A percentile compares a stretch with the other conserved stretches of the same genome.
Conservation (phyloP, 2,797 vertebrate species). For the Notamacropus eugenii region DNA sequence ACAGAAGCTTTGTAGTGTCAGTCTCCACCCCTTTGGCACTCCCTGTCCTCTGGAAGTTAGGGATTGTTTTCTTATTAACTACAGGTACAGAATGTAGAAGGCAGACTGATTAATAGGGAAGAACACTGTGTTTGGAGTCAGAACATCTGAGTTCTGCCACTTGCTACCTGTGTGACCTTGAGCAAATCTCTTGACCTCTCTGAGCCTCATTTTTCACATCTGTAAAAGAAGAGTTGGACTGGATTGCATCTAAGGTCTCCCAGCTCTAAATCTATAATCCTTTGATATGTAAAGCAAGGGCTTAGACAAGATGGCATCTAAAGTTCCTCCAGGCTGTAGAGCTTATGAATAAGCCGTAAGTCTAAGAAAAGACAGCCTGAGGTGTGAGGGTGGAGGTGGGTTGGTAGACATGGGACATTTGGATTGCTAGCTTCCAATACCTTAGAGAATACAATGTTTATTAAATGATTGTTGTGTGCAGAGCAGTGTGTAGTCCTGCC, state of each 20-base stretch:
- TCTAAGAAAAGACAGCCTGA: neutral
- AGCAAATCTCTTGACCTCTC: neutral
- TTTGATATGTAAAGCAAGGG: neutral
- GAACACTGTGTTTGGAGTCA: neutral
- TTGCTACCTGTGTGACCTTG: neutral
- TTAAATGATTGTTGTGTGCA: neutral
- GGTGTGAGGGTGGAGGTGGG: neutral
- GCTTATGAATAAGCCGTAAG: neutral
- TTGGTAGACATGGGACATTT: neutral
- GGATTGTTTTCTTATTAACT: slow-evolving; percentile 1
- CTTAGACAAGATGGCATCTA: neutral
- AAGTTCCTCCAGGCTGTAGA: neutral
- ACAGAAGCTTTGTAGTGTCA: neutral
- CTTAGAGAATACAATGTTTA: neutral
- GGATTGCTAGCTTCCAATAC: neutral
- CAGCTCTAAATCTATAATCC: neutral
- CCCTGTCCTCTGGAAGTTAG: neutral
- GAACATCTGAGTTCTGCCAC: neutral
- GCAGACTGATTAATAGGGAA: neutral
- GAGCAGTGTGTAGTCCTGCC: neutral
- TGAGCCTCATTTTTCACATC: neutral
- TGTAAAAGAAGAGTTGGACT: neutral
- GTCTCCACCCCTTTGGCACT: neutral
- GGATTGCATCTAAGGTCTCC: neutral
- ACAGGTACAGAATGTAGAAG: neutral